Evolutionary conservation across 2,113 vertebrate species (phyloP).

Genomic region (Hirundichthys speculiger): DNA sequence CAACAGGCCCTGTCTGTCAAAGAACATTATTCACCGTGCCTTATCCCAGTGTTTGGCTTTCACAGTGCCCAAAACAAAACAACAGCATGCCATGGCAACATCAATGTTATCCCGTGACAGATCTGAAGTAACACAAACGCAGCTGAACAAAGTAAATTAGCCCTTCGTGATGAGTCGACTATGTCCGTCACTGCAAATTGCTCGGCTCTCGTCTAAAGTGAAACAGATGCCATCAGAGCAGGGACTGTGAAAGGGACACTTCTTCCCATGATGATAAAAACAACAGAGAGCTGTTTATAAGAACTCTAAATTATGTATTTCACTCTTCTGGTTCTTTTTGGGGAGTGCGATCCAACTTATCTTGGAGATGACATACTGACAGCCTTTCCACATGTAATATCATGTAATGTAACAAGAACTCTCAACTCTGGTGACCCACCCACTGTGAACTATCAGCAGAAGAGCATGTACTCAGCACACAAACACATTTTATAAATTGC

Average conservation of each 20-base stretch:
- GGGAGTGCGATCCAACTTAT: conserved; percentile 31
- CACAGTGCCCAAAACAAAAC: conserved; percentile 67
- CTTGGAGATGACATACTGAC: conserved; percentile 27
- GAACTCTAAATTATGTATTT: conserved; percentile 19
- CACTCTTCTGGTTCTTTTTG: conserved; percentile 23
- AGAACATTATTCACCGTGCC: conserved; percentile 55
- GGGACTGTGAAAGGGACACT: conserved; percentile 38
- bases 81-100: conserved; percentile 70
- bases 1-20: conserved; percentile 66
- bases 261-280: conserved; percentile 55
- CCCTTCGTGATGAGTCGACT: conserved; percentile 70
- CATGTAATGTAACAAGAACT: conserved; percentile 13
- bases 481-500: background rate
- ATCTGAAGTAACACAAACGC: conserved; percentile 61
- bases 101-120: conserved; percentile 57
- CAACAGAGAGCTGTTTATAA: conserved; percentile 38
- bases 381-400: conserved; percentile 37
- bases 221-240: conserved; percentile 75
- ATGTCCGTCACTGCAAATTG: conserved; percentile 67
- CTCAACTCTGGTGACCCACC: conserved; percentile 9
- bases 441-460: background rate
- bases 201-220: conserved; percentile 68
- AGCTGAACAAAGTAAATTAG: conserved; percentile 70
- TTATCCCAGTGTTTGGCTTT: conserved; percentile 57
- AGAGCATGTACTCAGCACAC: conserved; percentile 1